Base-by-base conservation (phyloP, 2,113 vertebrate species). In the Zosterops hypoxanthus region DNA sequence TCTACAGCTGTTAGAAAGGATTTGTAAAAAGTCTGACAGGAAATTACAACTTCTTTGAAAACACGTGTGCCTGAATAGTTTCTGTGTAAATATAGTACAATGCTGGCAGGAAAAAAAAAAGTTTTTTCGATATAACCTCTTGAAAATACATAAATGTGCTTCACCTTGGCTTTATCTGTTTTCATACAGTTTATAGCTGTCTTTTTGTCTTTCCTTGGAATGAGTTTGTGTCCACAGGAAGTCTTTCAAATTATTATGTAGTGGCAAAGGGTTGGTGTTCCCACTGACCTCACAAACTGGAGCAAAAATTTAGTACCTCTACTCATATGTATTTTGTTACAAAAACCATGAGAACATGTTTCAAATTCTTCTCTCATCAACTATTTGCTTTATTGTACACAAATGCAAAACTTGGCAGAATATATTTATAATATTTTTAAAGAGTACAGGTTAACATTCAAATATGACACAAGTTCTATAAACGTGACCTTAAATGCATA, bases 41-140 rank as follows among this genome's bases (percentile, higher is more conserved):
- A 98, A 97, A 97, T 97, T 96, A 78, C 91, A 88, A 86, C 33
- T 96, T 97, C 73, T 98, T 97, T 97, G 83, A 97, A 98, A 98
- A 97, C 50, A 86, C 52, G 94, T 93, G 80, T 91, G 76, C 41
- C 61, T 97, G 87, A 88, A 90, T 94, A 92, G 66, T 86, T 92
- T 94, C 83, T 96, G 50, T 89, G 81, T 95, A 97, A 97, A 97
- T 95, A 95, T 56, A 81, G 75, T 29, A 95, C 61, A 95, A 95
- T 94, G 18, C 47, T 97, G 84, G 73, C 47, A 88, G n/a, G 94
- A 95, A 79, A 19, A 16, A 39, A 3, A 3, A 23, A 15, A 61
- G 49, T 66, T 75, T 86, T 93, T 57, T 34, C 86, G 46, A 86
- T 59, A 81, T 73, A 93, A 91, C 82, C 29, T 90, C 41, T 95